Base-by-base conservation (phyloP, 2,113 vertebrate species). In the Corydoras maculifer region DNA sequence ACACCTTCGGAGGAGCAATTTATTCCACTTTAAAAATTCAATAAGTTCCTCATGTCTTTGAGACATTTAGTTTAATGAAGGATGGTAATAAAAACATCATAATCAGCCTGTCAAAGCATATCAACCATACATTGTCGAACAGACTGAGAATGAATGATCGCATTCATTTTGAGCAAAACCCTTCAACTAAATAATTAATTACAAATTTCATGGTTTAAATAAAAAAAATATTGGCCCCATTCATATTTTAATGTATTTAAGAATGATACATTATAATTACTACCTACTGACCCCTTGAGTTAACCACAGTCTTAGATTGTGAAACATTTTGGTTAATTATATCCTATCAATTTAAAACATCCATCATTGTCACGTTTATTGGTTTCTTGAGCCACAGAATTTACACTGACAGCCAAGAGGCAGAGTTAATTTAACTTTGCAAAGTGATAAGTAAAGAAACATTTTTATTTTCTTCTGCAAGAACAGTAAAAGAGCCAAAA, bases 301-400 rank as follows among this genome's bases (percentile, higher is more conserved):
- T 63, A 76, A 77, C 68, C 67, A 64, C 43, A 15, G 29, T 15
- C 70, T 75, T 65, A 57, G 15, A 73, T 68, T 74, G 59, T 25
- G 54, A 10, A 31, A 69, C 69, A 73, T 74, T 66, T 76, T 43
- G 64, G 61, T 57, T 78, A 72, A 79, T 82, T 76, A 66, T 72
- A 70, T 68, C 75, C 48, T 62, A 64, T 66, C 54, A 76, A 60
- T 74, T 76, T 80, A 63, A 58, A 69, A 49, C 30, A 70, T 62
- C 30, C 60, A 43, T 62, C 11, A 31, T 61, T 75, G 31, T 70
- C 61, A 59, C 29, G 54, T 53, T 76, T 74, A 77, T 74, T 67
- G 62, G 2, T 12, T 55, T 62, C 67, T 35, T 14, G 3, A 49
- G 57, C 53, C 15, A n/a, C 6, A 18, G 12, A 4, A 62, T 57